Base-by-base conservation (phyloP, 2,797 vertebrate species). In the Chaenodraco wilsoni region DNA sequence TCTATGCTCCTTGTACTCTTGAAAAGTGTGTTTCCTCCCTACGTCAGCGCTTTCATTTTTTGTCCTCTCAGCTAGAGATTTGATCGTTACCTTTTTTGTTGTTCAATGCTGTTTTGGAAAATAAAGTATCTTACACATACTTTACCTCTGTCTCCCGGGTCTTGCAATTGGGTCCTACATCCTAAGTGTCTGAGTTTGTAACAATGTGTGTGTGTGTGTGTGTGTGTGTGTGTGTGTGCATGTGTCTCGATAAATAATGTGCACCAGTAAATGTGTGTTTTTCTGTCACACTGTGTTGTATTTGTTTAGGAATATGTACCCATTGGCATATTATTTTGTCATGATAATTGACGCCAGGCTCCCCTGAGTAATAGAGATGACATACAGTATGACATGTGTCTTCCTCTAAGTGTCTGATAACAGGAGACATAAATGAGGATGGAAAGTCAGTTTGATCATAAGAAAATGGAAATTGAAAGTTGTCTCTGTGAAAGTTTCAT, bases 261-360 rank as follows among this genome's bases (percentile, higher is more conserved):
- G 55, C 19, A 60, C 21, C 12, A 43, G 14, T 64, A 14, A 31
- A 31, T 33, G 19, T 55, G 43, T 67, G 7, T 56, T 17, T 66
- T 44, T 66, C 11, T 21, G 10, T 37, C 2, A 0, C 3, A 40
- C 3, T 48, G 21, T 50, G 17, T 9, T 43, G 13, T 33, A 7
- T 41, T 16, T 40, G 23, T 11, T 41, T 27, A 14, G 9, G 3
- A 33, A 23, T 64, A 19, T 19, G n/a, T 31, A 33, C 23, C 27
- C 65, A 11, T 57, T 72, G 49, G 70, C 43, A 69, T 55, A 23
- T 23, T 72, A 62, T 74, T 19, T 72, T 16, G 31, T 19, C 10
- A 16, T 43, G 52, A 54, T 78, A 74, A 78, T 57, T 60, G 73
- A 73, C 51, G 71, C 50, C 56, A 78, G 8, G 75, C 75, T 59